Base-by-base conservation (phyloP, 1,140 invertebrate species). In the Ditylenchus dipsaci region DNA sequence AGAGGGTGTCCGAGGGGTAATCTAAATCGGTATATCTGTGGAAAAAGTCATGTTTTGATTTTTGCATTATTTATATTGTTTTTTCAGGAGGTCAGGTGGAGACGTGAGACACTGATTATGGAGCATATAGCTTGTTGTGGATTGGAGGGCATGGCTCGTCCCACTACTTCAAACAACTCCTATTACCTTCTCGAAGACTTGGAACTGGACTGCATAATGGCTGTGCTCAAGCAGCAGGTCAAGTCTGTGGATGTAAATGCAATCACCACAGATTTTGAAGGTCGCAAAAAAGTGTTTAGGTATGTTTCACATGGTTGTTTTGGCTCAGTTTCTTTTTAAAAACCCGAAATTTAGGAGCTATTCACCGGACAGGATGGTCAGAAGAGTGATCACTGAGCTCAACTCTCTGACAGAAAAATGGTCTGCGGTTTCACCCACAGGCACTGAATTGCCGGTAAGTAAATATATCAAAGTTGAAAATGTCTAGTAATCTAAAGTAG, bases 361-460 rank as follows among this genome's bases (percentile, higher is more conserved):
- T 87, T 86, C 1, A 89, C 88, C 74, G 78, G 86, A 8, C 80
- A 84, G 62, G 87, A 87, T 0, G 84, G 90, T 3, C 86, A 88
- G 67, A 87, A 90, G 78, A 73, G 90, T 62, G 83, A 75, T 43
- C 82, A 85, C 68, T 64, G 88, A 1, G 87, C 87, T 53, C 84
- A 75, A 70, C 61, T 62, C 27, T 63, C 60, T 43, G 45, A 26
- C 21, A 21, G 64, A 74, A 59, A 47, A 63, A 26, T 53, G 49
- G 49, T 21, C 49, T 53, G 3, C 49, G 15, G 53, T 13, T 5
- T 5, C 53, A 5, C 13, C 13, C 21, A 9, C 53, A 29, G 13
- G 3, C 3, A 23, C 3, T 23, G 3, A 29, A 29, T 5, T 56
- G 53, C 21, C 53, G 53, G 53, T 29, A 56, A 56, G n/a, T n/a